Evolutionary conservation across 2,888 invertebrate genomes (phyloP).

Genomic region (Hipparchia sbordonii): DNA sequence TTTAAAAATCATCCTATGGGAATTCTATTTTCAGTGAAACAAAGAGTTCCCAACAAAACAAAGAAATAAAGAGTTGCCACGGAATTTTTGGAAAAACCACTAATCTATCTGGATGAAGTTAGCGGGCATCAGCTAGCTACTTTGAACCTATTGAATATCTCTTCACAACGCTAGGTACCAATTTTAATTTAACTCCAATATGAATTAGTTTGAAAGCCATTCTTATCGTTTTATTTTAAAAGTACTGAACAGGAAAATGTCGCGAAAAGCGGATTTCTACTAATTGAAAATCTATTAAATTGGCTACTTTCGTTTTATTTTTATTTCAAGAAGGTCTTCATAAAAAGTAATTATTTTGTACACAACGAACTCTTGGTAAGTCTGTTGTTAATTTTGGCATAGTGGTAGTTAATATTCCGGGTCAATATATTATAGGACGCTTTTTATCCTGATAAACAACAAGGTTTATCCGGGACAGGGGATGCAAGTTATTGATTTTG

Average conservation of each 20-base stretch:
- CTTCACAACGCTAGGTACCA: background rate
- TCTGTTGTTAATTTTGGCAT: constrained; percentile 4
- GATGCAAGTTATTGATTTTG: too few relatives aligned
- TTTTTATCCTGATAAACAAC: too few relatives aligned
- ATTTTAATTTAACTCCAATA: constrained; percentile 16
- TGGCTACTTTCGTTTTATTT: constrained; percentile 40
- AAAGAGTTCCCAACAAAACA: too few relatives aligned
- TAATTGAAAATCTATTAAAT: constrained; percentile 57
- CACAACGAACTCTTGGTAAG: constrained; percentile 8
- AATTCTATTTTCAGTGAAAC: too few relatives aligned
- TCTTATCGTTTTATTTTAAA: constrained; percentile 17
- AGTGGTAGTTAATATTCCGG: too few relatives aligned
- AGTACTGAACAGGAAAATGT: constrained; percentile 50
- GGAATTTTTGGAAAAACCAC: too few relatives aligned
- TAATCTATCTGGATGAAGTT: too few relatives aligned
- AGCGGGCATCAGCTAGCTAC: background rate
- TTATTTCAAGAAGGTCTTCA: constrained; percentile 11
- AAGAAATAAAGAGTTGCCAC: too few relatives aligned
- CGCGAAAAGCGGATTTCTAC: constrained; percentile 57
- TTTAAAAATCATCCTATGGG: too few relatives aligned
- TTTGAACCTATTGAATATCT: background rate
- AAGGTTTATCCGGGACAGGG: too few relatives aligned
- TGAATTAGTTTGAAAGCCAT: constrained; percentile 6
- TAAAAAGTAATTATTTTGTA: constrained; percentile 22
- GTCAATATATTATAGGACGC: too few relatives aligned